These are phyloP conservation scores for Diachrysia chrysitis DNA, from an alignment of 2,888 invertebrate species.

Conservation along the genomic window DNA sequence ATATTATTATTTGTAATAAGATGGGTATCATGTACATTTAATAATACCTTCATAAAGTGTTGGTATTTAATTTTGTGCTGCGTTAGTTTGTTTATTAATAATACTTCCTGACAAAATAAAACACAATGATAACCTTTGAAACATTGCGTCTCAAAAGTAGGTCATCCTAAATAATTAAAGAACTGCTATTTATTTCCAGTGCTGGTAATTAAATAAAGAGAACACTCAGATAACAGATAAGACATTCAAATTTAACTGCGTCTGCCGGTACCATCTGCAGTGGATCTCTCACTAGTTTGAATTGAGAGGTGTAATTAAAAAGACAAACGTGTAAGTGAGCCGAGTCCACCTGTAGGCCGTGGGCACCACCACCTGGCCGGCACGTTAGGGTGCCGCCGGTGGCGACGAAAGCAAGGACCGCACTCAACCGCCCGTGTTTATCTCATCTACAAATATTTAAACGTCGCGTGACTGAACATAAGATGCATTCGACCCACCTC, in stretches of 20 bases:
- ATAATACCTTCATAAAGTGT: not conserved
- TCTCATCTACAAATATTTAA: slow-evolving; percentile 80
- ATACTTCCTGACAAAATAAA: slow-evolving; percentile 16
- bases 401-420: slow-evolving; percentile 54
- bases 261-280: slow-evolving; percentile 14
- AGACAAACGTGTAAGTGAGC: slow-evolving; percentile 55
- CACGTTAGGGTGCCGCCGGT: slow-evolving; percentile 61
- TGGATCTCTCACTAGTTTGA: slow-evolving; percentile 33
- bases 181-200: slow-evolving; percentile 20
- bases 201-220: slow-evolving; percentile 30
- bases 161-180: slow-evolving; percentile 37
- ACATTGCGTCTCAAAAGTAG: slow-evolving; percentile 23
- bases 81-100: slow-evolving; percentile 11
- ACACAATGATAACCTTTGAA: slow-evolving; percentile 44
- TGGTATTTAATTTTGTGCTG: slow-evolving; percentile 3
- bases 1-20: not conserved
- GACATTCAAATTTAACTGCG: slow-evolving; percentile 9
- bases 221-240: slow-evolving; percentile 18
- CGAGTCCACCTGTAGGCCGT: slow-evolving; percentile 85
- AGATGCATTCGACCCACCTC: slow-evolving; percentile 57
- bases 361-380: slow-evolving; percentile 80
- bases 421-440: slow-evolving; percentile 73
- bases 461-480: slow-evolving; percentile 72
- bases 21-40: too few relatives aligned
- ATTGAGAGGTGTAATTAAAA: slow-evolving; percentile 46